A percentile compares a stretch with the other conserved stretches of the same genome.
phyloP scores from a whole-genome alignment of 2,113 vertebrate genomes.

The Hippocampus barbouri region DNA sequence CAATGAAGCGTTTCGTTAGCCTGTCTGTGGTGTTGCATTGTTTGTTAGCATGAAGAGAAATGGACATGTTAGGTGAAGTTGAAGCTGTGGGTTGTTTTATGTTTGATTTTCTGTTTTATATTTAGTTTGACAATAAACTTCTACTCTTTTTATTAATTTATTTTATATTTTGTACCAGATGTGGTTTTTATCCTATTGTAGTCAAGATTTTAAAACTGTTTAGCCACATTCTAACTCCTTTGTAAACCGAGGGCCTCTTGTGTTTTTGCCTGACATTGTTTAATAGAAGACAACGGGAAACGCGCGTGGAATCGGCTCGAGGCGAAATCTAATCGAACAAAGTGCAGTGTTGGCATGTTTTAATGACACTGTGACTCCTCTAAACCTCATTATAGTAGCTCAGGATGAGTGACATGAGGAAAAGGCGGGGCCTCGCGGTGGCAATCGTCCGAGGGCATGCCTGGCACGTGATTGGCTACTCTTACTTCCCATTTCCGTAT shows the following conservation, averaged over 20 bases:
- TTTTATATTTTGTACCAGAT: too few species aligned
- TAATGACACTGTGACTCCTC: slow-evolving; percentile 29
- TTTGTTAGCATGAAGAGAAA: too few species aligned
- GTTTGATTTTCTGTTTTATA: too few species aligned
- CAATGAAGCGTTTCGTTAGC: too few species aligned
- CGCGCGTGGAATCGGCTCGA: background rate
- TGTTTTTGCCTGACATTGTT: background rate
- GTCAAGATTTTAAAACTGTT: background rate
- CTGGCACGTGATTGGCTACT: slow-evolving; percentile 43
- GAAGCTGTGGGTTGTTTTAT: too few species aligned
- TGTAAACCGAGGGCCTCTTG: background rate
- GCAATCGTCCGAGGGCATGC: slow-evolving; percentile 50
- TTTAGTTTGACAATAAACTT: too few species aligned
- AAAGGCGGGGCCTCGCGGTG: slow-evolving; percentile 39
- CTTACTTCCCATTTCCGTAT: slow-evolving; percentile 7
- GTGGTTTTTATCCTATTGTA: background rate
- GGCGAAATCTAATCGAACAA: background rate
- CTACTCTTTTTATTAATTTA: too few species aligned
- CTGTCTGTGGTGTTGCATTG: too few species aligned
- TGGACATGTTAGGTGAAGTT: too few species aligned
- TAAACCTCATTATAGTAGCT: slow-evolving; percentile 14
- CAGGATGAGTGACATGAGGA: background rate
- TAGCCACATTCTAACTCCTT: background rate
- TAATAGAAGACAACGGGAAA: background rate
- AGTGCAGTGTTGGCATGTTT: background rate